Evolutionary conservation across 2,797 vertebrate species (phyloP).

Genomic region (Diplodus sargus): DNA sequence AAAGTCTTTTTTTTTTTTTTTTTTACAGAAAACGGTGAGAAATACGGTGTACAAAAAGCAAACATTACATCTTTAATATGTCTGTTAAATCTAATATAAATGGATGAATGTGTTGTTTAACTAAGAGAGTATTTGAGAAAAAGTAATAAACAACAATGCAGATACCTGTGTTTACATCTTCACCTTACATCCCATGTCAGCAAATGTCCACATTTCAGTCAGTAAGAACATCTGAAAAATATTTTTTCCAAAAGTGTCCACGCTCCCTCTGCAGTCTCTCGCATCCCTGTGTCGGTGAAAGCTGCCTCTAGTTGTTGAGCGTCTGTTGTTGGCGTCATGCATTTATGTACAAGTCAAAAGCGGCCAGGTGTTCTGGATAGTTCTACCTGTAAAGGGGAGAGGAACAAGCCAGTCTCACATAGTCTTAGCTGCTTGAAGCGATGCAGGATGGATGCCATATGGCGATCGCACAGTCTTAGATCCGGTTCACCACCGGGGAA

Average conservation of each 20-base stretch:
- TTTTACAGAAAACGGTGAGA: constrained; percentile 24
- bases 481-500: constrained; percentile 28
- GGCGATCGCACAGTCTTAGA: constrained; percentile 42
- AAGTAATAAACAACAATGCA: constrained; percentile 20
- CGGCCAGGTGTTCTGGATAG: constrained; percentile 43
- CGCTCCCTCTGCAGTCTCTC: constrained; percentile 35
- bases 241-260: constrained; percentile 37
- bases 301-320: constrained; percentile 20
- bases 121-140: constrained; percentile 23
- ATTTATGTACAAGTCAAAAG: constrained; percentile 66
- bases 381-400: constrained; percentile 30
- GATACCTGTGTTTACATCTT: constrained; percentile 44
- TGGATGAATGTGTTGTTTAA: constrained; percentile 24
- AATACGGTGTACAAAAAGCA: constrained; percentile 47
- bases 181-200: constrained; percentile 9
- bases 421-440: constrained; percentile 47
- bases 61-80: constrained; percentile 23
- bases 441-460: constrained; percentile 21
- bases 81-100: constrained; percentile 29
- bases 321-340: constrained; percentile 50
- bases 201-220: constrained; percentile 26
- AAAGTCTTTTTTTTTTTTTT: background rate
- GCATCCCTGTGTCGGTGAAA: constrained; percentile 24
- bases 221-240: constrained; percentile 55
- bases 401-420: constrained; percentile 64